Evolutionary conservation across 2,797 vertebrate genomes (phyloP).

Genomic region (Acestrorhynchus altus): DNA sequence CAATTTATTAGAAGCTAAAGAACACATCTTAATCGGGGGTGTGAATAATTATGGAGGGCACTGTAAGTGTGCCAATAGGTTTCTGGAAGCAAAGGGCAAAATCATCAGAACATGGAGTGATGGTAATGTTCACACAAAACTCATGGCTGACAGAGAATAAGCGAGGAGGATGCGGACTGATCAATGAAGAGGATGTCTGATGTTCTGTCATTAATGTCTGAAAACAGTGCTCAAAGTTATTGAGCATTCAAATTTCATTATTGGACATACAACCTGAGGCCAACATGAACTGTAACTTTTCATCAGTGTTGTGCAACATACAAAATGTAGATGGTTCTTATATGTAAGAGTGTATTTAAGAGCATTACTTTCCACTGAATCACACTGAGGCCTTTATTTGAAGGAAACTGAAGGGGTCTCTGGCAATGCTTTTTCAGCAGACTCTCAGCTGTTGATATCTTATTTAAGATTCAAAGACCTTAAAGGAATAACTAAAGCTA

Average conservation of each 20-base stretch:
- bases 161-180: neutral
- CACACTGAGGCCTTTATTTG: neutral
- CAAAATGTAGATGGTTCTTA: neutral
- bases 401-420: neutral
- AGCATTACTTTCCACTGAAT: neutral
- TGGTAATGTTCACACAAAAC: no score
- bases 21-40: no score
- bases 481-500: neutral
- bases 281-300: neutral
- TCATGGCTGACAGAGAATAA: neutral
- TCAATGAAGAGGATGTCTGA: no score
- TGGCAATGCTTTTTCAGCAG: neutral
- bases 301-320: no score
- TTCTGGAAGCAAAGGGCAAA: no score
- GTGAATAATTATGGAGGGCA: no score
- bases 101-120: neutral
- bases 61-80: neutral
- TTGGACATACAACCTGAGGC: no score
- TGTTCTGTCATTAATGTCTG: constrained; percentile 7
- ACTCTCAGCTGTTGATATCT: neutral
- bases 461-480: neutral
- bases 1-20: no score
- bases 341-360: neutral
- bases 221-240: neutral
- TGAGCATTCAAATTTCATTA: neutral